Evolutionary conservation across 2,888 invertebrate species (phyloP), one percentile per base, ranked within the genome.

Genomic region (Exephanes ischioxanthus): DNA sequence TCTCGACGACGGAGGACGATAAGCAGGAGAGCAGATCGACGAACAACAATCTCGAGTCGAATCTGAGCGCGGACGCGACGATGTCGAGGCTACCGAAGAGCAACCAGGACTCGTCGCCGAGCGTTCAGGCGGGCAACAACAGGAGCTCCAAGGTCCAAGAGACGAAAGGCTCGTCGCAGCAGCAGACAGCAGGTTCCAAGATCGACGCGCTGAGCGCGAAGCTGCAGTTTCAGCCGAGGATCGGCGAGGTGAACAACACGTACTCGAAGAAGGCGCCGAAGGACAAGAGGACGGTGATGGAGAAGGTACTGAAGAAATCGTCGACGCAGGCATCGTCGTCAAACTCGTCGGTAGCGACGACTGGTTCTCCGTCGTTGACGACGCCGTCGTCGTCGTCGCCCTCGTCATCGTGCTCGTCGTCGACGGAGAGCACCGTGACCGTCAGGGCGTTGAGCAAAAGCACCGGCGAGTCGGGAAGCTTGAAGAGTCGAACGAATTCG

Each of bases 201-300:
- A 93, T 94, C 7, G 93, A 93, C 61, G 93, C 94, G 3, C 83
- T 93, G 4, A 94, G 93, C 82, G 92, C 90, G 4, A 94, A 93
- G 78, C 83, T 94, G 6, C 93, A 93, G 30, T 93, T 93, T 89
- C 94, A 93, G 68, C 94, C 94, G 2, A 94, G 93, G 89, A 88
- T 92, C 41, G 92, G 92, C 9, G 92, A 90, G 80, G 90, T 92
- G 0, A 93, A 92, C 71, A 93, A 92, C 48, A 91, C 92, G 0
- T 92, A 93, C 33, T 90, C 90, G 5, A 94, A 94, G 37, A 94
- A 92, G 82, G 80, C 88, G 3, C 58, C 81, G 3, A 93, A 91
- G 61, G 93, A 93, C 11, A 92, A 90, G 77, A 90, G 90, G 80
- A 81, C 88, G 9, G 73, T 86, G 58, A 19, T 87, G 16, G 87